Evolutionary conservation across 2,888 invertebrate species (phyloP).

Genomic region (Trissonchulus sp.): DNA sequence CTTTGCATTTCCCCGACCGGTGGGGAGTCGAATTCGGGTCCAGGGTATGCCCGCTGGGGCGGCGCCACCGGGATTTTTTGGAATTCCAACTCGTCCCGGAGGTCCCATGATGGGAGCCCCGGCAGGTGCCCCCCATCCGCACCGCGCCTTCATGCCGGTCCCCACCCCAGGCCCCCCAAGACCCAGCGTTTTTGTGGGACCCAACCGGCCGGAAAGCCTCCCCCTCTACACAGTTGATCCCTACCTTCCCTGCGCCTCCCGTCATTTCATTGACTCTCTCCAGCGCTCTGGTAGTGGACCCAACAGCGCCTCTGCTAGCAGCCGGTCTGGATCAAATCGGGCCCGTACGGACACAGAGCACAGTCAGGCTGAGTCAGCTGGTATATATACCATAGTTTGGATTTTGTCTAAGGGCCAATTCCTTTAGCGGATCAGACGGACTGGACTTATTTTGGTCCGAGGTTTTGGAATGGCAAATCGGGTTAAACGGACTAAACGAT

Average conservation of each 20-base stretch:
- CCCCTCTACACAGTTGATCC: slow-evolving; percentile 59
- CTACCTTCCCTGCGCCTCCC: slow-evolving; percentile 62
- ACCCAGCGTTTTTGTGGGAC: slow-evolving; percentile 24
- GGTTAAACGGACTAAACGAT: too few relatives aligned
- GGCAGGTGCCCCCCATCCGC: not conserved
- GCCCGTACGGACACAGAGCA: too few relatives aligned
- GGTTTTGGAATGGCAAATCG: too few relatives aligned
- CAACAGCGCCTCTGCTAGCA: too few relatives aligned
- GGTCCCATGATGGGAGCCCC: not conserved
- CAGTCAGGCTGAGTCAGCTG: too few relatives aligned
- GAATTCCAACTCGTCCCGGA: not conserved
- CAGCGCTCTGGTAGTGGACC: too few relatives aligned
- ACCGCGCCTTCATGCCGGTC: not conserved
- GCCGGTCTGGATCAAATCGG: too few relatives aligned
- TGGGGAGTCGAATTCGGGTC: too few relatives aligned
- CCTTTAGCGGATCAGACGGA: too few relatives aligned
- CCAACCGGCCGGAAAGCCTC: slow-evolving; percentile 19
- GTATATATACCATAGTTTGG: too few relatives aligned
- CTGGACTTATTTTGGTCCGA: too few relatives aligned
- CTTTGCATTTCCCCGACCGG: not conserved
- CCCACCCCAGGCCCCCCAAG: not conserved
- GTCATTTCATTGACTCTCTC: slow-evolving; percentile 25
- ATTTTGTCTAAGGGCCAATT: too few relatives aligned
- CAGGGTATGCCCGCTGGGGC: not conserved
- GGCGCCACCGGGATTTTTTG: not conserved